Evolutionary conservation across 2,797 vertebrate species (phyloP).

Genomic region (Geotrypetes seraphini): DNA sequence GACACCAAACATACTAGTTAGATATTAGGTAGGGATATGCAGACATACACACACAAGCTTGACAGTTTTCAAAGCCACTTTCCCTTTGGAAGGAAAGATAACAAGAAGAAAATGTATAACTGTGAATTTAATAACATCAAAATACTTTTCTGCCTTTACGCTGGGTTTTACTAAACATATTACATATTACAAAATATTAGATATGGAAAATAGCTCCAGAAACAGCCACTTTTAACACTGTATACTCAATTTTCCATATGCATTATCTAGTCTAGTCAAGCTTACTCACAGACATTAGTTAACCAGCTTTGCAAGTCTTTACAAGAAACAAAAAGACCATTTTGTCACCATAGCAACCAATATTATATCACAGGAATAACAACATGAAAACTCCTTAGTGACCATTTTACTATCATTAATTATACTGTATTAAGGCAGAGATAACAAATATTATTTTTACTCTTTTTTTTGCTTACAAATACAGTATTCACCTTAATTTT

Average conservation of each 20-base stretch:
- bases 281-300: slow-evolving; percentile 42
- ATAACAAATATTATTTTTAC: slow-evolving; percentile 29
- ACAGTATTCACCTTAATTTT: slow-evolving; percentile 17
- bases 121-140: too few species aligned
- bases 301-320: slow-evolving; percentile 54
- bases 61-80: too few species aligned
- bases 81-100: too few species aligned
- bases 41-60: too few species aligned
- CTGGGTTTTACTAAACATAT: too few species aligned
- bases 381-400: slow-evolving; percentile 55
- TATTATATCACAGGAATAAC: slow-evolving; percentile 62
- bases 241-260: slow-evolving; percentile 17
- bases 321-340: slow-evolving; percentile 47
- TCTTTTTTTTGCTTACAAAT: slow-evolving; percentile 22
- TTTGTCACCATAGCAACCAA: slow-evolving; percentile 63
- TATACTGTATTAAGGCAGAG: slow-evolving; percentile 53
- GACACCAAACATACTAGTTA: too few species aligned
- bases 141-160: too few species aligned
- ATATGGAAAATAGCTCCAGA: too few species aligned
- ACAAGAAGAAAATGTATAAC: too few species aligned
- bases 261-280: slow-evolving; percentile 28
- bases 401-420: slow-evolving; percentile 64
- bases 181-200: too few species aligned
- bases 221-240: too few species aligned
- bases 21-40: too few species aligned